Conservation (phyloP, 2,888 invertebrate species). For the Drosophila atroscutellata region DNA sequence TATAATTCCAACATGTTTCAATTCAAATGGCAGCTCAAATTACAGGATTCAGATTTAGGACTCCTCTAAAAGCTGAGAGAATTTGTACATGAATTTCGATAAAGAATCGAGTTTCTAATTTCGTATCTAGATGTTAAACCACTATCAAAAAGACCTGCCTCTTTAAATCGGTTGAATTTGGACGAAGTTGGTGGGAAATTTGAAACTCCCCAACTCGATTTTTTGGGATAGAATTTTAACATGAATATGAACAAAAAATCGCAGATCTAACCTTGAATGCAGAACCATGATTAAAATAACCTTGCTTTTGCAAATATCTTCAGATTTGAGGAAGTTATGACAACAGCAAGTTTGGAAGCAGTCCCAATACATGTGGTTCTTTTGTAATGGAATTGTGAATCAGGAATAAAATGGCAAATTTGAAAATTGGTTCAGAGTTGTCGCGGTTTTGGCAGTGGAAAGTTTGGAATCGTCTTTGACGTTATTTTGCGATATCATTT, state of each 20-base stretch:
- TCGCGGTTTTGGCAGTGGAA: not conserved
- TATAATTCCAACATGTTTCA: conserved; percentile 6
- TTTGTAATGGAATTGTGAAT: not conserved
- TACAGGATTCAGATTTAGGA: not conserved
- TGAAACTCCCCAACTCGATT: not conserved
- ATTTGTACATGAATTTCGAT: not conserved
- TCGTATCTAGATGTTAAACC: not conserved
- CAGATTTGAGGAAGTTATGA: not conserved
- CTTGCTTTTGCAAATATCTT: not conserved
- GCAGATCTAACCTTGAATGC: not conserved
- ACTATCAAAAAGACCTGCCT: not conserved
- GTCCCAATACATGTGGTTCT: not conserved
- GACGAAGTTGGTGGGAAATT: not conserved
- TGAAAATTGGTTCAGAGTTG: not conserved
- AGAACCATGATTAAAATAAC: not conserved
- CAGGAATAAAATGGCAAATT: not conserved
- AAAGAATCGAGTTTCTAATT: not conserved
- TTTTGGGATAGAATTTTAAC: not conserved
- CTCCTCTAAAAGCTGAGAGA: not conserved
- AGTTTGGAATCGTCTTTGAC: not conserved
- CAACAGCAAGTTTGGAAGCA: too few species aligned
- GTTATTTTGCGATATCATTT: not conserved
- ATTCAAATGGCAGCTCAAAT: not conserved
- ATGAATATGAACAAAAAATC: too few species aligned
- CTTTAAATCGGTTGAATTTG: not conserved